phyloP scores from a whole-genome alignment of 2,113 vertebrate genomes.

The Circaetus gallicus region DNA sequence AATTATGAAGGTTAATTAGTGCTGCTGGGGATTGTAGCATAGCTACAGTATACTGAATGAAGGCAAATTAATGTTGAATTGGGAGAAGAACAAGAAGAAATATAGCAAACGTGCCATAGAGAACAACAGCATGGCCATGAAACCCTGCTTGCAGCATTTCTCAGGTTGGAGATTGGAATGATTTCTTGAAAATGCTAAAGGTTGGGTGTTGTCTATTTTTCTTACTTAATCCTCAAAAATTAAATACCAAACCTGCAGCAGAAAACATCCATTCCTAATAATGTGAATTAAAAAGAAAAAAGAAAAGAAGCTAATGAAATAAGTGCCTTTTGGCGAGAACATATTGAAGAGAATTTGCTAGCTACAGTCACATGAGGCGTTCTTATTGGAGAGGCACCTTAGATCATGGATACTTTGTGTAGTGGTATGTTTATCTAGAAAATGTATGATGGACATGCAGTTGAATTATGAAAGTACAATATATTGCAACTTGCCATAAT shows the following conservation, averaged over 20 bases:
- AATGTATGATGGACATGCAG: background rate
- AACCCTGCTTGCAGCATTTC: constrained; percentile 13
- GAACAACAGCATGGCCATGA: constrained; percentile 38
- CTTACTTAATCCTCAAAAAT: background rate
- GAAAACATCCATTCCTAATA: background rate
- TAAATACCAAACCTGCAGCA: background rate
- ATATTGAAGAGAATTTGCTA: background rate
- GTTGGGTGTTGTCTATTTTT: background rate
- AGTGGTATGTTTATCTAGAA: background rate
- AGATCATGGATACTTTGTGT: background rate
- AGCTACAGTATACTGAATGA: background rate
- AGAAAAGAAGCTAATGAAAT: background rate
- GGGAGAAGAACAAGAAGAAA: background rate
- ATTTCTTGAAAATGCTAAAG: background rate
- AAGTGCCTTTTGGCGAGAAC: background rate
- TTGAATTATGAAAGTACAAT: background rate
- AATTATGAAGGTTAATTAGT: background rate
- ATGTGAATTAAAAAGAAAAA: background rate
- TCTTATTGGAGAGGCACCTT: constrained; percentile 19
- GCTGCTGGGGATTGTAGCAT: background rate
- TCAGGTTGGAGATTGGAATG: background rate
- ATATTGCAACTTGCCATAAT: no score
- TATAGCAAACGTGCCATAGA: background rate
- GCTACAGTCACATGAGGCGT: background rate
- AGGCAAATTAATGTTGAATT: background rate